These are phyloP conservation scores for Octodon degus DNA, from an alignment of 2,113 vertebrate genomes.

Conservation along the genomic window DNA sequence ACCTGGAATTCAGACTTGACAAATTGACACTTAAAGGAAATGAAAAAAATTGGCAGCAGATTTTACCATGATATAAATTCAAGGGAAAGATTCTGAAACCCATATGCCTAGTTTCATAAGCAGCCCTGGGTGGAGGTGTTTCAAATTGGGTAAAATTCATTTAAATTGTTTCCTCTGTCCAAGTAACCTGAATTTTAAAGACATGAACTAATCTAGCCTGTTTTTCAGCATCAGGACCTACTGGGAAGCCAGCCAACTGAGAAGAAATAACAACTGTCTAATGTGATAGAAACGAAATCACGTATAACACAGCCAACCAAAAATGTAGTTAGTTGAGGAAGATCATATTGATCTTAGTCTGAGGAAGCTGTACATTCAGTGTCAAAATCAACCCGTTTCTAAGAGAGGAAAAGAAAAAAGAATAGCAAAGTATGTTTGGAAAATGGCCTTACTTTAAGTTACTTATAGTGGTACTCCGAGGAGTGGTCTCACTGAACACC, in stretches of 20 bases:
- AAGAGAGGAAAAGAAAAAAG: not conserved
- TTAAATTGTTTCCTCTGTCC: constrained; percentile 69
- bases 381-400: not conserved
- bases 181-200: constrained; percentile 61
- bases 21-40: constrained; percentile 43
- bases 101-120: constrained; percentile 37
- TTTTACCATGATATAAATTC: constrained; percentile 32
- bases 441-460: constrained; percentile 17
- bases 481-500: not conserved
- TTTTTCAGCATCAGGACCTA: constrained; percentile 65
- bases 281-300: constrained; percentile 55
- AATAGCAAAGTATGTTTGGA: not conserved
- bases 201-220: constrained; percentile 56
- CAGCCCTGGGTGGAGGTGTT: constrained; percentile 44
- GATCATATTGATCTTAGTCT: not conserved
- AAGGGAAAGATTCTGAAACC: constrained; percentile 62
- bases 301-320: not conserved
- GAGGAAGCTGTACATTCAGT: not conserved
- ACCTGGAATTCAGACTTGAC: not conserved
- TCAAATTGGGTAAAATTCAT: constrained; percentile 68
- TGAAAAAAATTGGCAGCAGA: constrained; percentile 37
- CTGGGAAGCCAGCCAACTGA: constrained; percentile 52
- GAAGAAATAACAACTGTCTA: constrained; percentile 61
- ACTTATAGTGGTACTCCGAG: not conserved
- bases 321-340: constrained; percentile 47